Evolutionary conservation across 2,888 invertebrate species (phyloP), one percentile per base, ranked within the genome.

Genomic region (Limnephilus auricula): DNA sequence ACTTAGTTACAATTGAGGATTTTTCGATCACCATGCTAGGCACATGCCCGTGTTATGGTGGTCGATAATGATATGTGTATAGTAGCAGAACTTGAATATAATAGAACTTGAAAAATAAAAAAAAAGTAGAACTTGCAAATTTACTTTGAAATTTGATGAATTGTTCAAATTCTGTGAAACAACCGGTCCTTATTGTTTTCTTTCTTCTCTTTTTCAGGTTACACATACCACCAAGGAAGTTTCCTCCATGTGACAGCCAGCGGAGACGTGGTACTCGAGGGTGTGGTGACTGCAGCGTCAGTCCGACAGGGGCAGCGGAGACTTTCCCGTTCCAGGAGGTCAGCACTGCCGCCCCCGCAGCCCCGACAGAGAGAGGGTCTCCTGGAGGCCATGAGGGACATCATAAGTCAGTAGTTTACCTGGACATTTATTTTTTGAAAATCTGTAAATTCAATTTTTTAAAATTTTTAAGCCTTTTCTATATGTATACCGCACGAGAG

Each of bases 211-310:
- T 88, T 79, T 90, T 18, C 50, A 95, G 93, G 97, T 9, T 98
- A 97, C 94, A 97, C 97, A 0, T 96, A 97, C 94, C 97, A 97
- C 93, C 97, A 97, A 94, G 97, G 97, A 1, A 97, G 97, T 93
- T 97, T 97, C 93, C 94, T 97, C 50, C 97, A 97, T 93, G 96
- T 97, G 83, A 97, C 97, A 1, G 96, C 96, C 87, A 95, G 95
- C 90, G 97, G 97, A 3, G 96, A 97, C 93, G 96, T 97, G 6
- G 95, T 97, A 80, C 94, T 97, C 94, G 97, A 97, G 93, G 96
- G 96, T 79, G 96, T 95, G 18, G 94, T 95, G 12, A 93, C 93
- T 6, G 92, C 90, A 1, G 95, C 96, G 92, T 94, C 95, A 5
- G 94, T 95, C 18, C 94, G 94, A 78, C 95, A 95, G 85, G 96